These are phyloP conservation scores for Margarornis squamiger DNA, from an alignment of 2,797 vertebrate genomes.

Conservation along the genomic window DNA sequence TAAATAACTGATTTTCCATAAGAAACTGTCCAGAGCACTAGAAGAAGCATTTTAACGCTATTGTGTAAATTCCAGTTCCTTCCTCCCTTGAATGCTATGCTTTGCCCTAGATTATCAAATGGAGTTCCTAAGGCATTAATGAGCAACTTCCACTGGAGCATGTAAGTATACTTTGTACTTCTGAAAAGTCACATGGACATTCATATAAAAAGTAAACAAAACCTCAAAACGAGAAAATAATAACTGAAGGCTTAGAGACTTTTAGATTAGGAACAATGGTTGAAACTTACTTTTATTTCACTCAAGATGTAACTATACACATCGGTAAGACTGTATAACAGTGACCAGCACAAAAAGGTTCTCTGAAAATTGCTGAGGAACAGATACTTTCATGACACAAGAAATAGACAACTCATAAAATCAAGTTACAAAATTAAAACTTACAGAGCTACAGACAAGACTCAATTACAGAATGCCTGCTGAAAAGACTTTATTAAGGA, in stretches of 20 bases:
- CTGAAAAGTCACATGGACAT: neutral
- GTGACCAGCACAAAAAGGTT: neutral
- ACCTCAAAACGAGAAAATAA: neutral
- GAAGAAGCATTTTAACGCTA: constrained; percentile 2
- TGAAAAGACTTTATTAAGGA: neutral
- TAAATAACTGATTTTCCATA: neutral
- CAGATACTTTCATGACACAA: neutral
- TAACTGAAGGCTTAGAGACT: neutral
- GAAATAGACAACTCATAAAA: neutral
- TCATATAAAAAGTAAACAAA: neutral
- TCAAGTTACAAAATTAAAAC: neutral
- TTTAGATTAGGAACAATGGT: neutral
- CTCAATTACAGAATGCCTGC: neutral
- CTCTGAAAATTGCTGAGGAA: neutral
- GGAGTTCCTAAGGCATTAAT: constrained; percentile 5
- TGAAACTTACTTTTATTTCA: neutral
- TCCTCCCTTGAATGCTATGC: neutral
- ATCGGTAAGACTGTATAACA: neutral
- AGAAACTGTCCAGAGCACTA: neutral
- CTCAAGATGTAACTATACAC: neutral
- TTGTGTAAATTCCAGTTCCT: neutral
- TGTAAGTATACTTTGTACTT: neutral
- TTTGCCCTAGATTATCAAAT: neutral
- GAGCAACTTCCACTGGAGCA: neutral
- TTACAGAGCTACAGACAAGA: neutral